Percentiles rank a stretch among this genome's conserved stretches.
Conservation (phyloP, 2,113 vertebrate genomes). For the Physeter macrocephalus region DNA sequence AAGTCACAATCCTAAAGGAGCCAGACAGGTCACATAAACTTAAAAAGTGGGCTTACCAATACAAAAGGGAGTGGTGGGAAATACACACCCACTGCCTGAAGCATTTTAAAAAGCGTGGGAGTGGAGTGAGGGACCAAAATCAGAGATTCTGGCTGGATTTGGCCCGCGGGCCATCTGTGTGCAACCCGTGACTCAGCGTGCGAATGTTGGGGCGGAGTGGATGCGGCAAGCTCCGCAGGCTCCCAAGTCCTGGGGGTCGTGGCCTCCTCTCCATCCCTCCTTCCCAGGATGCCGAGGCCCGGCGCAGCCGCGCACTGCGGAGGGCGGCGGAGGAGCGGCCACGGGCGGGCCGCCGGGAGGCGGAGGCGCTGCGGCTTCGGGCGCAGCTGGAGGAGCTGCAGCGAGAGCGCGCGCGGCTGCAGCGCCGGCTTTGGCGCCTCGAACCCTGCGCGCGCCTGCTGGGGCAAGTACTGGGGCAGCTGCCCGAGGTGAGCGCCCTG, state of each 20-base stretch:
- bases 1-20: not conserved
- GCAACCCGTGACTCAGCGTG: rapidly evolving
- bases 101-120: not conserved
- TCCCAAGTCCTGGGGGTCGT: not conserved
- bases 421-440: constrained; percentile 57
- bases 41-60: not conserved
- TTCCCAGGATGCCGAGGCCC: constrained; percentile 76
- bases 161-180: not conserved
- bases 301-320: constrained; percentile 55
- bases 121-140: not conserved
- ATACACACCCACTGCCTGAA: not conserved
- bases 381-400: constrained; percentile 63
- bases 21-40: not conserved
- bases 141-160: not conserved
- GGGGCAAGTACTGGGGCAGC: constrained; percentile 66
- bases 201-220: not conserved
- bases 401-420: constrained; percentile 63
- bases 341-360: constrained; percentile 31
- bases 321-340: constrained; percentile 67
- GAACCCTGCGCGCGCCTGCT: constrained; percentile 75
- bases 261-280: not conserved
- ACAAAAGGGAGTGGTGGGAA: not conserved
- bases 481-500: constrained; percentile 73
- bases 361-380: constrained; percentile 49
- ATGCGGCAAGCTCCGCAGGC: no score